These are phyloP conservation scores for Xestia c-nigrum DNA, from an alignment of 2,888 invertebrate genomes.

Conservation along the genomic window DNA sequence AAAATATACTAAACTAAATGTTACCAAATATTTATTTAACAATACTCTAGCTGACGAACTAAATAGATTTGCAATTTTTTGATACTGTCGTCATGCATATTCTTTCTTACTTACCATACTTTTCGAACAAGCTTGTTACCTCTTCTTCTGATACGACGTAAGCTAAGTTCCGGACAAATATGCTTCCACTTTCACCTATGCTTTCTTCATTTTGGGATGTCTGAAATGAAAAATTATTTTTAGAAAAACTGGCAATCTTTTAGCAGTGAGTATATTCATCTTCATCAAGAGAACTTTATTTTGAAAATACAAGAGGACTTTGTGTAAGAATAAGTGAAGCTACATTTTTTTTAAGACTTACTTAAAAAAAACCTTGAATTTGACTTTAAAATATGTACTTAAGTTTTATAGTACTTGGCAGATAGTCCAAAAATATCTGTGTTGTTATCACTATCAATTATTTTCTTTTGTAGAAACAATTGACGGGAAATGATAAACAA, in stretches of 20 bases:
- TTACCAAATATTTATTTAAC: too few species aligned
- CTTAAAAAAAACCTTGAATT: neutral
- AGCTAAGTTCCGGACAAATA: slow-evolving; percentile 62
- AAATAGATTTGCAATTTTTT: too few species aligned
- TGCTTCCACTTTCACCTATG: slow-evolving; percentile 92
- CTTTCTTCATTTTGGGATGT: slow-evolving; percentile 92
- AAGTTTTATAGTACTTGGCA: slow-evolving; percentile 5
- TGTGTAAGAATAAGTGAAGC: neutral
- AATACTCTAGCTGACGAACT: too few species aligned
- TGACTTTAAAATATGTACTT: neutral
- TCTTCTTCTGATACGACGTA: slow-evolving; percentile 63
- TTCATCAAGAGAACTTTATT: too few species aligned
- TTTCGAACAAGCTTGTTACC: slow-evolving; percentile 94
- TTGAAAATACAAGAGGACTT: too few species aligned
- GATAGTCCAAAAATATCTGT: slow-evolving; percentile 7
- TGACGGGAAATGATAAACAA: slow-evolving; percentile 22
- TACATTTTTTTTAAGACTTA: neutral
- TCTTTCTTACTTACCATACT: slow-evolving; percentile 92
- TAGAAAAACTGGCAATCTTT: neutral
- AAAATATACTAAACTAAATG: too few species aligned
- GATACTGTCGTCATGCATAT: too few species aligned
- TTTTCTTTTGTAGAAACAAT: neutral
- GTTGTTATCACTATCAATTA: slow-evolving; percentile 6
- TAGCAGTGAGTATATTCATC: neutral
- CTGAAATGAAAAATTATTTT: slow-evolving; percentile 65